Percentiles rank a stretch among this genome's conserved stretches.
phyloP scores from a whole-genome alignment of 2,888 invertebrate species.

The Drosophila trichaetosa region DNA sequence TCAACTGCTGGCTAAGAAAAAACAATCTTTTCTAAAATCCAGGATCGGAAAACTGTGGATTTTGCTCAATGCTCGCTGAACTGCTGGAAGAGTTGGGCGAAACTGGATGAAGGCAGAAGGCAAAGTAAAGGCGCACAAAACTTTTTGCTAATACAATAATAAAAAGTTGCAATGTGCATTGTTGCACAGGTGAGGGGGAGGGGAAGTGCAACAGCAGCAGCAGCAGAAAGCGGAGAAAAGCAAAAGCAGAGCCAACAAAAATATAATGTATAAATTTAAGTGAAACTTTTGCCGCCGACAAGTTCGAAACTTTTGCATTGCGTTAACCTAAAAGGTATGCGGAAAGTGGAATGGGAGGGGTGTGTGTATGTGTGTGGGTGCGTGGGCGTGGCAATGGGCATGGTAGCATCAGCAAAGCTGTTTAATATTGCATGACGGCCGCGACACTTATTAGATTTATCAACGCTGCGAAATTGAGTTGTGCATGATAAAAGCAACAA shows the following conservation, averaged over 20 bases:
- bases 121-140: constrained; percentile 60
- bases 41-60: not conserved
- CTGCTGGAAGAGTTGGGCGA: constrained; percentile 10
- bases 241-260: constrained; percentile 21
- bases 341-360: not conserved
- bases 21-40: constrained; percentile 7
- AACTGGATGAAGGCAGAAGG: constrained; percentile 34
- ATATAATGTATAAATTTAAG: constrained; percentile 63
- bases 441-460: constrained; percentile 79
- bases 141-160: constrained; percentile 76
- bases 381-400: not conserved
- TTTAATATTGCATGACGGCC: constrained; percentile 65
- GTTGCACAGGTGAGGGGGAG: constrained; percentile 35
- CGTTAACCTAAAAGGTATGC: constrained; percentile 65
- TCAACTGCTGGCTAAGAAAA: constrained; percentile 3
- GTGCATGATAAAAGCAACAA: constrained; percentile 50
- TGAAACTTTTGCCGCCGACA: constrained; percentile 63
- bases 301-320: constrained; percentile 64
- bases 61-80: constrained; percentile 9
- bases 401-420: constrained; percentile 26
- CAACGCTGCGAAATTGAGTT: constrained; percentile 63
- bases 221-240: constrained; percentile 8
- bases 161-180: constrained; percentile 74
- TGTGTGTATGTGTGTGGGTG: not conserved
- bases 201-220: not conserved